Evolutionary conservation across 2,888 invertebrate genomes (phyloP).

Genomic region (Acronicta aceris): DNA sequence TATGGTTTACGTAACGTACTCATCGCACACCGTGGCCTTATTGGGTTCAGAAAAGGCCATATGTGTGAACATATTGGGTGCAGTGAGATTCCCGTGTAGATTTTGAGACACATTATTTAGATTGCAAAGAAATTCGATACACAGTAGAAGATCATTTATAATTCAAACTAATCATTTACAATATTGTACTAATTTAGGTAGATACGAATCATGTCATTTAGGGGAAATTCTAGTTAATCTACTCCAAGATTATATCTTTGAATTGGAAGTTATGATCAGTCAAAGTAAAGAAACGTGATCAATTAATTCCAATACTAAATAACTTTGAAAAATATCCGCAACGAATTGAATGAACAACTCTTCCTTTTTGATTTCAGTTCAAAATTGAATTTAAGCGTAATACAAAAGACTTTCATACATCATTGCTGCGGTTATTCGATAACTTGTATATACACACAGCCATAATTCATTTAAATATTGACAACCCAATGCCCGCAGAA

Average conservation of each 20-base stretch:
- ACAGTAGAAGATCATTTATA: not conserved
- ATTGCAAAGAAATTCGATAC: slow-evolving; percentile 15
- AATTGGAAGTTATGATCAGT: too few species aligned
- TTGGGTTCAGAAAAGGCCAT: slow-evolving; percentile 44
- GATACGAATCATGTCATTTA: too few species aligned
- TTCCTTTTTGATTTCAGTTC: slow-evolving; percentile 19
- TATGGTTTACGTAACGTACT: slow-evolving; percentile 55
- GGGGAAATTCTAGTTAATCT: too few species aligned
- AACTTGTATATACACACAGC: slow-evolving; percentile 28
- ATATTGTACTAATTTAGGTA: too few species aligned
- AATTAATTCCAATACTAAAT: too few species aligned
- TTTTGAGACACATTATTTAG: slow-evolving; percentile 25
- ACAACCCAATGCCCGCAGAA: slow-evolving; percentile 53
- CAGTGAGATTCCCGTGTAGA: slow-evolving; percentile 38
- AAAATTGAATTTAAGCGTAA: slow-evolving; percentile 33
- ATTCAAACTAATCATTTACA: not conserved
- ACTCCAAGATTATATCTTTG: too few species aligned
- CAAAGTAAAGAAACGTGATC: too few species aligned
- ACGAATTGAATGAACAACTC: slow-evolving; percentile 12
- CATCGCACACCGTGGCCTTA: slow-evolving; percentile 42
- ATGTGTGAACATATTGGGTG: slow-evolving; percentile 28
- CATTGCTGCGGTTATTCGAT: slow-evolving; percentile 31
- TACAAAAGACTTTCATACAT: slow-evolving; percentile 37
- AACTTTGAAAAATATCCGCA: not conserved
- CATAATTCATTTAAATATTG: slow-evolving; percentile 61